Base-by-base conservation (phyloP, 2,797 vertebrate genomes). In the Artibeus lituratus region DNA sequence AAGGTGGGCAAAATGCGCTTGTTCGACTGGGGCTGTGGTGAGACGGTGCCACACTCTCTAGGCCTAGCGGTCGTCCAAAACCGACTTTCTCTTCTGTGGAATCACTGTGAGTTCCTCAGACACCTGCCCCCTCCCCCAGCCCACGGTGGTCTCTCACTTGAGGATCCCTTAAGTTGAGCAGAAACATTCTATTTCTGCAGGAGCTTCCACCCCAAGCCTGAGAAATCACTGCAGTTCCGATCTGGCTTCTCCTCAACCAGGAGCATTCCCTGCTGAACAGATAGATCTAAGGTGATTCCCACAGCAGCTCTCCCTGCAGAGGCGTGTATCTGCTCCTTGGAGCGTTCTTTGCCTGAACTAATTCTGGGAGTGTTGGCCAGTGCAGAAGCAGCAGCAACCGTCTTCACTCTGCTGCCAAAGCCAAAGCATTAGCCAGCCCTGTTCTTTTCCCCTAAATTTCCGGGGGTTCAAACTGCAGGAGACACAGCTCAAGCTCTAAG, bases 391-490 rank as follows among this genome's bases (percentile, higher is more conserved):
- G 47, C 70, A 72, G 74, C 73, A 69, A 42, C n/a, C 7, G 62
- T 76, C 70, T 83, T 77, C 62, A 70, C 37, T 88, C 67, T 74
- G 39, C 35, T 65, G 87, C 82, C 76, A 82, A 83, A 80, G 85
- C 77, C 72, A 82, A 83, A 80, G 42, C 44, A 47, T 72, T 39
- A 91, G 73, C 82, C 74, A 92, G 65, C 11, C 21, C 32, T 91
- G 32, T 24, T 94, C 11, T 87, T 89, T 92, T 85, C 37, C n/a
- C 16, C 7, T 85, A 81, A 74, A 80, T 94, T 91, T 93, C 35
- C 22, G 35, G 65, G 88, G 62, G 44, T 57, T 62, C 67, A 32
- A 37, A 22, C 44, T 67, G 35, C 49, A 73, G 24, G 62, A 84
- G 44, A 80, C 62, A 26, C 32, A 35, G 22, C 42, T 74, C 77